Evolutionary conservation across 2,113 vertebrate species (phyloP), one percentile per base, ranked within the genome.

Genomic region (Nothobranchius kuhntae): DNA sequence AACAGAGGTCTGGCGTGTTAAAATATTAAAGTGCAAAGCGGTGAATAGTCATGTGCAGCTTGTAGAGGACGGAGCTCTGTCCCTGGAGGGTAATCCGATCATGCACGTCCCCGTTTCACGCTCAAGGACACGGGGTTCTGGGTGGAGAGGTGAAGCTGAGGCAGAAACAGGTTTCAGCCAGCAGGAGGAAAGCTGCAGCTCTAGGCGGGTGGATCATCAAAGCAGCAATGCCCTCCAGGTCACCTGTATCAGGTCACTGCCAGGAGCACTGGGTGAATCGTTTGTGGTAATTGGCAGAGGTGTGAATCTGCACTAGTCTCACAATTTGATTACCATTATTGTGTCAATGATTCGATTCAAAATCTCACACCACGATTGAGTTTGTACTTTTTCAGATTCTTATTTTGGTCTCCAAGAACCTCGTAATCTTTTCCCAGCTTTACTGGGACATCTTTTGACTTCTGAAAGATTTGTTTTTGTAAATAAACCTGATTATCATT

Each of bases 21-120:
- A 91, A 91, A 91, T 89, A 90, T 91, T 89, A 86, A 89, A 10
- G 76, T 65, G 54, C 6, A 0, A 6, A 50, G 59, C 57, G 67
- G 77, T 91, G 85, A 91, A 92, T 92, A 93, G 91, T 91, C 87
- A 91, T 90, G 81, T 7, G 0, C 30, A 4, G 61, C 86, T 71
- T 66, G 71, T 75, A 75, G 77, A 89, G 86, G 86, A 89, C 85
- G 71, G 63, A 13, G 65, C 62, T 12, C 50, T 26, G 65, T 81
- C 85, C 77, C 79, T 26, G 30, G 81, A 86, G 84, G 79, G 82
- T 89, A 89, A 91, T 90, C 82, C 9, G 60, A 90, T 85, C 84
- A 90, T 73, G 60, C 58, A 51, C 59, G 75, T 89, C 84, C 82
- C 71, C 53, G 81, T 71, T 89, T 86, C 38, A 65, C 83, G 89